Conservation (phyloP, 1,140 invertebrate species). For the Mamestra configurata region DNA sequence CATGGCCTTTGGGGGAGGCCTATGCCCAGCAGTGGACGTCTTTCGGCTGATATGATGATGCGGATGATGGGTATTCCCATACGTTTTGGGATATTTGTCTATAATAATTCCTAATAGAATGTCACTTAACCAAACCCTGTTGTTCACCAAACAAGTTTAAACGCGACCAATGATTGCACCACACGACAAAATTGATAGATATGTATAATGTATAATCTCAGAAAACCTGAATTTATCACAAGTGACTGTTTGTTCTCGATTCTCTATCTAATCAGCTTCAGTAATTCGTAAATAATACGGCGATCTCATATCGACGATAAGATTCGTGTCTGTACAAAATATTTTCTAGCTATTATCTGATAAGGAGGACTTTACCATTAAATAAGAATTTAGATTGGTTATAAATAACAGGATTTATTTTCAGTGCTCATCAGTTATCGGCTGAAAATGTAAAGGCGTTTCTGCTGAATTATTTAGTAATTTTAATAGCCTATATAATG, state of each 20-base stretch:
- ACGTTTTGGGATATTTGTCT: no score
- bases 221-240: background rate
- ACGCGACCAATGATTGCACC: no score
- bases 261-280: constrained; percentile 8
- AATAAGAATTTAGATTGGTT: constrained; percentile 11
- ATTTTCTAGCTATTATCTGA: constrained; percentile 25
- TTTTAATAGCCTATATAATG: no score
- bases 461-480: no score
- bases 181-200: background rate
- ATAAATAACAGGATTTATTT: background rate
- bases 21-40: no score
- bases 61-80: no score
- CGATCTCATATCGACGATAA: constrained; percentile 20
- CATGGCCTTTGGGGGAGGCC: no score
- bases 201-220: no score
- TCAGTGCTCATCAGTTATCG: background rate
- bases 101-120: no score
- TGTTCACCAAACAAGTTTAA: no score
- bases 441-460: background rate
- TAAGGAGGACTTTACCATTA: background rate
- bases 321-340: constrained; percentile 10
- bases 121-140: no score
- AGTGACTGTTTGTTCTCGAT: constrained; percentile 32
- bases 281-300: constrained; percentile 39
- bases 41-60: no score